phyloP scores from a whole-genome alignment of 2,797 vertebrate species.

The Anas flavirostris region DNA sequence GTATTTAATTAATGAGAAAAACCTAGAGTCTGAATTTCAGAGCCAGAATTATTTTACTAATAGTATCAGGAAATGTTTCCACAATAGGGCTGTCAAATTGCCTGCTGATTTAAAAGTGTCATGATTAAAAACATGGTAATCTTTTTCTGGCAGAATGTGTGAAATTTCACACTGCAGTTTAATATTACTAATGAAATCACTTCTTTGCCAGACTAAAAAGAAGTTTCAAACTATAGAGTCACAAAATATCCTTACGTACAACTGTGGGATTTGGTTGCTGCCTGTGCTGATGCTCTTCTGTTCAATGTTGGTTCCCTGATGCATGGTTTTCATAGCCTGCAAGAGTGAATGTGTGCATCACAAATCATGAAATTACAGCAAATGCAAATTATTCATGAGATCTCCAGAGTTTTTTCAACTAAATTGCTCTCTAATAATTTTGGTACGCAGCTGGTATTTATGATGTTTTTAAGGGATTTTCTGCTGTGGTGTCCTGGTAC shows the following conservation, averaged over 20 bases:
- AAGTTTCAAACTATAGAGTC: neutral
- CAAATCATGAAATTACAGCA: neutral
- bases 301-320: neutral
- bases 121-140: neutral
- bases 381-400: neutral
- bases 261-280: neutral
- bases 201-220: neutral
- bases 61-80: neutral
- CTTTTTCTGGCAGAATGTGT: neutral
- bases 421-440: neutral
- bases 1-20: constrained; percentile 6
- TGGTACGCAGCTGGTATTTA: neutral
- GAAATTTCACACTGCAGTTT: neutral
- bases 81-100: neutral
- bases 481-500: neutral
- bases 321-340: neutral
- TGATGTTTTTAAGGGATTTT: neutral
- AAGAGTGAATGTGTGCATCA: neutral
- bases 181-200: neutral
- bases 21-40: neutral
- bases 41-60: neutral
- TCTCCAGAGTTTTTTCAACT: neutral
- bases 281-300: neutral
- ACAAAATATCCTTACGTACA: rapidly evolving
- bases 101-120: neutral